A percentile compares a stretch with the other conserved stretches of the same genome.
These are phyloP conservation scores for Ennomos fuscantarius DNA, from an alignment of 2,888 invertebrate species.

Conservation along the genomic window DNA sequence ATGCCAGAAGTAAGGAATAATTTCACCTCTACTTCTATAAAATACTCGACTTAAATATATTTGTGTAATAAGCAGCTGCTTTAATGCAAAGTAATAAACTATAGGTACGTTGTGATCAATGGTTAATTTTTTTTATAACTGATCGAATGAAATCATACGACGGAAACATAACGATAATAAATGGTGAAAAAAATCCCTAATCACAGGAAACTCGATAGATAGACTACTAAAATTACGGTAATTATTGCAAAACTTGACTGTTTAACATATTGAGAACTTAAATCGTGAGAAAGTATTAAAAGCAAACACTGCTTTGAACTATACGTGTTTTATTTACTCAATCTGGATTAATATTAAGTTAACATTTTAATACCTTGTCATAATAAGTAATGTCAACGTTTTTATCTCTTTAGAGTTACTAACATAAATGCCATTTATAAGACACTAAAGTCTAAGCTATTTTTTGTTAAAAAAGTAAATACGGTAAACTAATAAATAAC, in stretches of 20 bases:
- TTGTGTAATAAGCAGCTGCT: too few species aligned
- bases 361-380: conserved; percentile 3
- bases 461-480: too few species aligned
- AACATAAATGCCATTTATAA: too few species aligned
- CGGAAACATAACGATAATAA: conserved; percentile 14
- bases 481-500: too few species aligned
- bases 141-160: conserved; percentile 8
- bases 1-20: too few species aligned
- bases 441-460: too few species aligned
- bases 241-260: conserved; percentile 35
- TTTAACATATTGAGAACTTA: conserved; percentile 14
- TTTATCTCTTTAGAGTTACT: too few species aligned
- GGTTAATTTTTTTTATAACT: not conserved
- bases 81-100: too few species aligned
- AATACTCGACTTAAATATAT: too few species aligned
- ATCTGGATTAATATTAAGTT: too few species aligned
- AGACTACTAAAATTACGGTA: conserved; percentile 17
- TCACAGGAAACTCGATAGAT: conserved; percentile 32
- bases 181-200: conserved; percentile 10
- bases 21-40: too few species aligned
- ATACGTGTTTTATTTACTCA: conserved; percentile 14
- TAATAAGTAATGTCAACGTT: not conserved
- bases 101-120: too few species aligned
- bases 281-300: conserved; percentile 34
- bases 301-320: conserved; percentile 18